Conservation (phyloP, 2,113 vertebrate species). For the Alethe diademata region DNA sequence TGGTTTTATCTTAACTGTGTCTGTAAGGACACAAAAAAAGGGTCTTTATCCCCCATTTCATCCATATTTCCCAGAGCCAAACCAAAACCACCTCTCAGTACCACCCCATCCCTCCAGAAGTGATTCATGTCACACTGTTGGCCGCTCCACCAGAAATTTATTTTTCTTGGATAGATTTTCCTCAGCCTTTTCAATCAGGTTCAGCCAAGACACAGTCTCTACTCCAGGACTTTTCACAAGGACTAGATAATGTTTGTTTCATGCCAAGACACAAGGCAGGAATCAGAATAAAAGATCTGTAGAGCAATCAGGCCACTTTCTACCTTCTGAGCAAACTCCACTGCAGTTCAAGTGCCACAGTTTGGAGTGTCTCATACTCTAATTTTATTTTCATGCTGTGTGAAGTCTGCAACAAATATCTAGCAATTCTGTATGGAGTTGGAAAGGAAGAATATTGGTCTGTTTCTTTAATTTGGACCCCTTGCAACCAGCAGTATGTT, state of each 20-base stretch:
- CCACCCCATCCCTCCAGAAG: neutral
- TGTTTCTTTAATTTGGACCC: neutral
- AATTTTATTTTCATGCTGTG: neutral
- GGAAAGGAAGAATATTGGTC: neutral
- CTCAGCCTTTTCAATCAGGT: neutral
- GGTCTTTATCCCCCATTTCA: neutral
- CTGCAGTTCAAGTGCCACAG: neutral
- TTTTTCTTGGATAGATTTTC: slow-evolving; percentile 12
- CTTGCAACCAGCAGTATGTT: neutral
- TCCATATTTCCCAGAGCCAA: neutral
- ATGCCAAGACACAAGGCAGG: neutral
- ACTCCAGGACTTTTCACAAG: neutral
- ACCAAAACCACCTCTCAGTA: neutral
- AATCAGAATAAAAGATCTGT: neutral
- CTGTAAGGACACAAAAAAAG: neutral
- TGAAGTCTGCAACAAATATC: neutral
- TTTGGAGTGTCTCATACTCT: neutral
- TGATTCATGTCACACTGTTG: neutral
- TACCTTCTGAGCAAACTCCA: neutral
- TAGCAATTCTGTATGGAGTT: neutral
- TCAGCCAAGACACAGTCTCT: slow-evolving; percentile 18
- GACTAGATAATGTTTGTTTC: neutral
- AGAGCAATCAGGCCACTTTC: neutral
- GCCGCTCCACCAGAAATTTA: neutral
- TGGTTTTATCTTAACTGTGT: neutral